Evolutionary conservation across 1,140 invertebrate species (phyloP).

Genomic region (Arion vulgaris): DNA sequence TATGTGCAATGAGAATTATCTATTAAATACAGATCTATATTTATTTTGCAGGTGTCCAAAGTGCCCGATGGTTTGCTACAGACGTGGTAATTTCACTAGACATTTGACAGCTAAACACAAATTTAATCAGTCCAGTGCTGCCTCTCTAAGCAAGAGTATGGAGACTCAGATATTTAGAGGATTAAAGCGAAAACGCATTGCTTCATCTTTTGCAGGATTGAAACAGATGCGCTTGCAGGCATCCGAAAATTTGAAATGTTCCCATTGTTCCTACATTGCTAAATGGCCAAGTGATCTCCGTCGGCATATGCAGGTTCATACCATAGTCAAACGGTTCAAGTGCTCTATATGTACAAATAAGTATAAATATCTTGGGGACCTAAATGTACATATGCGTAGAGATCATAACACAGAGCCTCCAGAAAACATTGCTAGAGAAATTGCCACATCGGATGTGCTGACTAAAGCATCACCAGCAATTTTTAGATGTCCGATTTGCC

Average conservation of each 20-base stretch:
- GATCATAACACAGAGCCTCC: slow-evolving; percentile 64
- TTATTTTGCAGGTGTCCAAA: slow-evolving; percentile 78
- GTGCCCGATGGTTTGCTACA: slow-evolving; percentile 66
- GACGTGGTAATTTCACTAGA: slow-evolving; percentile 69
- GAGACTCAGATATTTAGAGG: slow-evolving; percentile 49
- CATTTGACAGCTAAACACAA: slow-evolving; percentile 73
- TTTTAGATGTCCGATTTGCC: slow-evolving; percentile 65
- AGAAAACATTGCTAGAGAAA: slow-evolving; percentile 18
- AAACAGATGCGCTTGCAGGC: slow-evolving; percentile 18
- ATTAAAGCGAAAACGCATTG: slow-evolving; percentile 33
- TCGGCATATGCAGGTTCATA: slow-evolving; percentile 80
- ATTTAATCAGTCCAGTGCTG: slow-evolving; percentile 55
- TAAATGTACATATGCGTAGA: slow-evolving; percentile 68
- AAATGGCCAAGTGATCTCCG: slow-evolving; percentile 88
- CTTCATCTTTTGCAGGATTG: slow-evolving; percentile 23
- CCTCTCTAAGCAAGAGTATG: slow-evolving; percentile 56
- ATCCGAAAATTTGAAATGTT: slow-evolving; percentile 74
- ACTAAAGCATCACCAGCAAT: slow-evolving; percentile 61
- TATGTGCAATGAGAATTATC: too few relatives aligned
- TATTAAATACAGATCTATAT: too few relatives aligned
- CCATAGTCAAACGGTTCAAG: slow-evolving; percentile 71
- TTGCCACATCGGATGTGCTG: slow-evolving; percentile 29
- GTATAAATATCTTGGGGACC: slow-evolving; percentile 72
- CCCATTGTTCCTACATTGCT: slow-evolving; percentile 83
- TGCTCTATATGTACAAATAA: slow-evolving; percentile 71